Base-by-base conservation (phyloP, 2,113 vertebrate species). In the Ammospiza caudacuta region DNA sequence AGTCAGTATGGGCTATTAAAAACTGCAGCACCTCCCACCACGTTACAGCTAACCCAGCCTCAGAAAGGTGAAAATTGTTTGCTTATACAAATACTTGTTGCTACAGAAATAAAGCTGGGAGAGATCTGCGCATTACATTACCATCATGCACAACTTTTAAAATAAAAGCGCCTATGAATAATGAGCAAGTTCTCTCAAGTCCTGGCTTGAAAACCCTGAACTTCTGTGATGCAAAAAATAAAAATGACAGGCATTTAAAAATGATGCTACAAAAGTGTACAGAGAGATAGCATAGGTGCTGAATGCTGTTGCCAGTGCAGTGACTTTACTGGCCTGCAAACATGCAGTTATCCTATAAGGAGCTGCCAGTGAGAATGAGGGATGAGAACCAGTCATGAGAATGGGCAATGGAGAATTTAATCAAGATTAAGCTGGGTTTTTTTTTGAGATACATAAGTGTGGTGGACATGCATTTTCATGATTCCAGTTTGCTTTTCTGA, bases 91-190 rank as follows among this genome's bases (percentile, higher is more conserved):
- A 37, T 73, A 73, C 61, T 88, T 80, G 67, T 90, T 83, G 59
- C 67, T 69, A 88, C 51, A 75, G 44, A 81, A 95, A 85, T 84
- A 68, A 90, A 85, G 19, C 44, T 16, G 8, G 9, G 24, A 87
- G 28, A 74, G 5, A 66, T 33, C 74, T 76, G 52, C 62, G 62
- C 88, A 83, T 83, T 73, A 29, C 37, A 33, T 33, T 88, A 16
- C 31, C 23, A 21, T 22, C 14, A 21, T 66, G 29, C 15, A 37
- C 41, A 54, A 37, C 25, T 72, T 89, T 94, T 94, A 63, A 91
- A 78, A 82, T 75, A 92, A 89, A 89, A 85, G 3, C 25, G 41
- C 24, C 69, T 37, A 29, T 69, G 35, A 90, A 87, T 72, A 87
- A 79, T 18, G 6, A 89, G 2, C 23, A 82, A 83, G 33, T 22